Base-by-base conservation (phyloP, 2,797 vertebrate species). In the Betta splendens region DNA sequence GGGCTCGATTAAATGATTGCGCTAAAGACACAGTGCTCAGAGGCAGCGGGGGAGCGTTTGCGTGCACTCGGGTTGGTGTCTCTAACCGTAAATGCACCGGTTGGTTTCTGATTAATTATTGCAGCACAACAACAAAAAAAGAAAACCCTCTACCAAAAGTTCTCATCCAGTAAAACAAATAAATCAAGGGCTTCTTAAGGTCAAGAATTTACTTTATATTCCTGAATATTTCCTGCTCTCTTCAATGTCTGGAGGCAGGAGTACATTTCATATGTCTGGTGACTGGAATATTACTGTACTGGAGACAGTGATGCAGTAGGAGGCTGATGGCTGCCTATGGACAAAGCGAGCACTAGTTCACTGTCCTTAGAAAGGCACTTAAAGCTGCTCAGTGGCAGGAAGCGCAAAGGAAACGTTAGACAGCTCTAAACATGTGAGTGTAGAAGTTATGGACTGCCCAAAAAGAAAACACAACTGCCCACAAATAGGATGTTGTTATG, bases 1-100 rank as follows among this genome's bases (percentile, higher is more conserved):
- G 9, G 1, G 48, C 43, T 33, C 64, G 59, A 81, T 76, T 38
- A 21, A 78, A 39, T 42, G 55, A 68, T 43, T n/a, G 26, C 46
- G 9, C 31, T 23, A 18, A 63, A 51, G 43, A 47, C 35, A 39
- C 57, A 58, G 56, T 3, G 46, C 31, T 3, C 16, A 45, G 31
- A 32, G 29, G 42, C 43, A 7, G 33, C 11, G 49, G 22, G 37
- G 25, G 18, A 15, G 21, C 54, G 31, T 55, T 48, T 22, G 13
- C 21, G 35, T 35, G 5, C 10, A 52, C 13, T 25, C 17, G n/a
- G 9, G 15, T 12, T 2, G 5, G 42, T 20, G 25, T 26, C 10
- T 59, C 16, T 42, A 22, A 40, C 47, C n/a, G 31, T 40, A 25
- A 55, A 11, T 35, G 13, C 26, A 62, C 49, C 29, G 25, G 0